Conservation (phyloP, 2,113 vertebrate genomes). For the Hepsetus odoe region DNA sequence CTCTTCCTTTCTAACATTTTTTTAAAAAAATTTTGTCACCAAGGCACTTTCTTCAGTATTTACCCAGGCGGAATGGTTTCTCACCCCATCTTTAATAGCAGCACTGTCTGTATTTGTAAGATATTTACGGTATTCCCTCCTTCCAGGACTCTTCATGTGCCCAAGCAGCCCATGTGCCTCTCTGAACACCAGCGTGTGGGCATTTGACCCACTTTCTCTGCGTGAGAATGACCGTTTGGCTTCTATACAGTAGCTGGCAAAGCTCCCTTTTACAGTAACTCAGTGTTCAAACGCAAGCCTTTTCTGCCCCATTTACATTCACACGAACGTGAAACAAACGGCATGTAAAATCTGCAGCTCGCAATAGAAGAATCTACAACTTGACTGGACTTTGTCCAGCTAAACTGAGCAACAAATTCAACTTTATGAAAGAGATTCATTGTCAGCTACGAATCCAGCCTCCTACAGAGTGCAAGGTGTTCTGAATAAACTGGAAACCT, state of each 20-base stretch:
- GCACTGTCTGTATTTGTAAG: too few species aligned
- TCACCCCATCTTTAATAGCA: too few species aligned
- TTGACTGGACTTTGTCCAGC: neutral
- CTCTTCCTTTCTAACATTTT: too few species aligned
- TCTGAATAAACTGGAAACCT: neutral
- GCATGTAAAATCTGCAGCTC: neutral
- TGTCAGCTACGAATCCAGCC: neutral
- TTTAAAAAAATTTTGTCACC: too few species aligned
- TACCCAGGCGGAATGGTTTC: too few species aligned
- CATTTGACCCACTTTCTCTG: conserved; percentile 44
- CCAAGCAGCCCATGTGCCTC: conserved; percentile 3
- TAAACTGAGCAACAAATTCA: neutral
- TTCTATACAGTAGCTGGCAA: conserved; percentile 17
- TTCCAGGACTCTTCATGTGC: too few species aligned
- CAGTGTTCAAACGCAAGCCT: conserved; percentile 19
- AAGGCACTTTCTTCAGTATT: too few species aligned
- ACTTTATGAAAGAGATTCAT: neutral
- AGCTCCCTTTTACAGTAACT: conserved; percentile 31
- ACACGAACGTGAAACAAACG: too few species aligned
- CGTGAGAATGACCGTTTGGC: conserved; percentile 19
- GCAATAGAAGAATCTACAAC: neutral
- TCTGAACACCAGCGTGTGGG: conserved; percentile 25
- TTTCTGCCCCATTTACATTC: conserved; percentile 11
- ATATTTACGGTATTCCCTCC: too few species aligned
- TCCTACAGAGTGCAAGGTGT: neutral